Percentiles rank a stretch among this genome's conserved stretches.
Evolutionary conservation across 2,797 vertebrate genomes (phyloP).

Genomic region (Passerculus sandwichensis): DNA sequence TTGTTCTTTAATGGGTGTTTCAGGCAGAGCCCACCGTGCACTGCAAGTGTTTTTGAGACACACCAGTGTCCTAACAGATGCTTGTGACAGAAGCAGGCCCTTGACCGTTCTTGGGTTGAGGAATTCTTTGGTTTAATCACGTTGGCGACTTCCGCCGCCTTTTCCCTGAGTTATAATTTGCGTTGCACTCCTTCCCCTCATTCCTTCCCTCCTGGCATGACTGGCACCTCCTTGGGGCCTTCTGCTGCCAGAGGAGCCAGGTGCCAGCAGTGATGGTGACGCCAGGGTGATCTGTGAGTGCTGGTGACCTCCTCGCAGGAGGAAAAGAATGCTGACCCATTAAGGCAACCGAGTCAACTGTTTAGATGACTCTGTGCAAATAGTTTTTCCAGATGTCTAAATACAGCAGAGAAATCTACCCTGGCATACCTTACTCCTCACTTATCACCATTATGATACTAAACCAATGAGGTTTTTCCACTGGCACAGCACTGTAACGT

Average conservation of each 20-base stretch:
- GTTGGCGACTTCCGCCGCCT: fast-evolving
- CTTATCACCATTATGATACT: neutral
- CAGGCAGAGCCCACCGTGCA: neutral
- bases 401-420: neutral
- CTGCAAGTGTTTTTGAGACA: neutral
- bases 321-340: neutral
- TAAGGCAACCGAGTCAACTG: neutral
- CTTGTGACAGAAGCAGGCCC: neutral
- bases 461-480: neutral
- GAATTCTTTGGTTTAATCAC: neutral
- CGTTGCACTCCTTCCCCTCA: neutral
- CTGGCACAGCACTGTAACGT: neutral
- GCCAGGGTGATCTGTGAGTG: neutral
- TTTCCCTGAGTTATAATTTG: neutral
- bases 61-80: neutral
- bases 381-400: neutral
- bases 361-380: neutral
- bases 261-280: neutral
- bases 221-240: neutral
- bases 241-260: neutral
- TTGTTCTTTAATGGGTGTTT: neutral
- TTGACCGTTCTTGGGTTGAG: neutral
- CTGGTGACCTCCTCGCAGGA: neutral
- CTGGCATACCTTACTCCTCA: neutral
- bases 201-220: neutral